Percentiles rank a stretch among this genome's conserved stretches.
phyloP scores from a whole-genome alignment of 92 coral and sea anemone species.

The Phenganax subtilis region DNA sequence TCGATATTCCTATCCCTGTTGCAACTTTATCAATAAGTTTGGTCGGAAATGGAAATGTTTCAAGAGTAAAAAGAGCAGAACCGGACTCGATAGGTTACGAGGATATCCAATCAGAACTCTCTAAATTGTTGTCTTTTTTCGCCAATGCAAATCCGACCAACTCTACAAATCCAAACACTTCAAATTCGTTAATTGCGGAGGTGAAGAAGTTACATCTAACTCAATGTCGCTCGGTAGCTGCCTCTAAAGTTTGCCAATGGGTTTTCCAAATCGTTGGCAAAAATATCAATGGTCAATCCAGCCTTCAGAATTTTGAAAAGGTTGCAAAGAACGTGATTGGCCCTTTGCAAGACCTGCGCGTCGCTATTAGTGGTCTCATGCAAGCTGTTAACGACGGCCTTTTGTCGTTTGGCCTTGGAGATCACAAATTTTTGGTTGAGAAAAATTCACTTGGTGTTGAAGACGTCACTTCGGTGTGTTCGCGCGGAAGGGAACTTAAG shows the following conservation, averaged over 20 bases:
- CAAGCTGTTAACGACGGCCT: constrained; percentile 43
- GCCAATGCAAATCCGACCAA: neutral
- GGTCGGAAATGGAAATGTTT: neutral
- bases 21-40: constrained; percentile 20
- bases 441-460: constrained; percentile 49
- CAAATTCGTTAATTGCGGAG: constrained; percentile 45
- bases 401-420: constrained; percentile 21
- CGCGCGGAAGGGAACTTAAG: constrained; percentile 39
- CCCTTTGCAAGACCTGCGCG: constrained; percentile 45
- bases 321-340: constrained; percentile 54
- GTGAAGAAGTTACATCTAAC: constrained; percentile 20
- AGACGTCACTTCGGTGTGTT: constrained; percentile 43
- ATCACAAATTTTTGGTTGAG: constrained; percentile 30
- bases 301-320: constrained; percentile 37
- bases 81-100: neutral
- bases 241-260: constrained; percentile 41
- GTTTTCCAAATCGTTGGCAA: constrained; percentile 47
- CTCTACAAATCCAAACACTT: neutral
- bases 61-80: neutral
- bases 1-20: constrained; percentile 51
- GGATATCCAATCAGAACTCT: neutral
- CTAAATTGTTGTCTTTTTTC: neutral
- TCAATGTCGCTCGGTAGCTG: constrained; percentile 29
- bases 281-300: constrained; percentile 42
- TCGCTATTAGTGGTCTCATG: constrained; percentile 46